A percentile compares a stretch with the other conserved stretches of the same genome.
Conservation (phyloP, 1,140 invertebrate genomes). For the Drosophila equinoxialis region DNA sequence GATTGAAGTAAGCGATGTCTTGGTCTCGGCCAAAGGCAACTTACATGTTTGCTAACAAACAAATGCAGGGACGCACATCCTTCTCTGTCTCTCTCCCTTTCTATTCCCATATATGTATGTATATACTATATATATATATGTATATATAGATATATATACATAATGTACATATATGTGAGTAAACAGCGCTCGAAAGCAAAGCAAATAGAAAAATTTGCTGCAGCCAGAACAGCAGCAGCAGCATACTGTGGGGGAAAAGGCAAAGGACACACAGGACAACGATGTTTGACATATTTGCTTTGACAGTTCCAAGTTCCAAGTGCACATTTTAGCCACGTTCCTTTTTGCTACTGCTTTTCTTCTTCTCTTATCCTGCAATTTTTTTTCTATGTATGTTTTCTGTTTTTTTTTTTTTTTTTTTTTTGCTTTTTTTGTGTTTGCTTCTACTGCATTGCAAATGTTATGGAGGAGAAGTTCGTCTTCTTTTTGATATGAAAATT, state of each 20-base stretch:
- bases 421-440: slow-evolving; percentile 46
- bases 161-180: slow-evolving; percentile 50
- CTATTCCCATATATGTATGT: slow-evolving; percentile 2
- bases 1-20: slow-evolving; percentile 52
- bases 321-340: slow-evolving; percentile 60
- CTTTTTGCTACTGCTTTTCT: slow-evolving; percentile 39
- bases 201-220: slow-evolving; percentile 79
- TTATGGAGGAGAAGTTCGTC: slow-evolving; percentile 26
- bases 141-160: slow-evolving; percentile 22
- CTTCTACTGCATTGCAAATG: slow-evolving; percentile 28
- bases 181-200: slow-evolving; percentile 77
- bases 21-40: slow-evolving; percentile 72
- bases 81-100: background rate
- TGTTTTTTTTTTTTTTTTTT: slow-evolving; percentile 5
- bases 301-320: slow-evolving; percentile 80
- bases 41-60: slow-evolving; percentile 81
- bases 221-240: slow-evolving; percentile 23
- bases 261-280: slow-evolving; percentile 60
- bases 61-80: slow-evolving; percentile 62
- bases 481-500: slow-evolving; percentile 64
- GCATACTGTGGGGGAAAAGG: slow-evolving; percentile 5
- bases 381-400: slow-evolving; percentile 1
- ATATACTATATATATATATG: slow-evolving; percentile 45
- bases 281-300: slow-evolving; percentile 80
- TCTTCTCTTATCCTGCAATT: background rate